These are phyloP conservation scores for Latrodectus hesperus DNA, from an alignment of 2,888 invertebrate genomes.

Conservation along the genomic window DNA sequence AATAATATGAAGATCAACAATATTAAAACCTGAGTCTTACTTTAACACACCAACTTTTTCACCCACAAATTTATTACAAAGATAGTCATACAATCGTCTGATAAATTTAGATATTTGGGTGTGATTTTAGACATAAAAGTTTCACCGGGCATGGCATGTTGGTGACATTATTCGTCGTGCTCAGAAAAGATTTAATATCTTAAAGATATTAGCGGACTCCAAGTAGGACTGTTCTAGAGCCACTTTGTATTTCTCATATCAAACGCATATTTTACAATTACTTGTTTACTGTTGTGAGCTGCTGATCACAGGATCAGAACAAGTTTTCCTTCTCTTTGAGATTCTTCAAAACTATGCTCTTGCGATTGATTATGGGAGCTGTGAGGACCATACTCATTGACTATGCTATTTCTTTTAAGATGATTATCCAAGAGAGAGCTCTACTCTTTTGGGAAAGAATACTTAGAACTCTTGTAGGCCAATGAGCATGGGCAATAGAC, in stretches of 20 bases:
- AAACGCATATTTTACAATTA: neutral
- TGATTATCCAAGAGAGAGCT: neutral
- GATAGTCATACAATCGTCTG: neutral
- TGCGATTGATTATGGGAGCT: constrained; percentile 11
- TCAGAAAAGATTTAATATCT: neutral
- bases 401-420: neutral
- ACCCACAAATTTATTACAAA: neutral
- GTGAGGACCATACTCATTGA: constrained; percentile 15
- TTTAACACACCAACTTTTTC: neutral
- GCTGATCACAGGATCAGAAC: constrained; percentile 9
- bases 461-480: neutral
- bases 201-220: constrained; percentile 15
- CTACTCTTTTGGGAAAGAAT: neutral
- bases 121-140: neutral
- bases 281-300: constrained; percentile 2
- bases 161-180: neutral
- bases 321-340: neutral
- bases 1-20: neutral
- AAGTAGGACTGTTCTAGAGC: neutral
- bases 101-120: neutral
- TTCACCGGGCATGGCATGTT: neutral
- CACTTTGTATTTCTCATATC: neutral
- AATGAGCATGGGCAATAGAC: too few relatives aligned
- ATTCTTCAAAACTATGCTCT: constrained; percentile 8
- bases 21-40: neutral